phyloP scores from a whole-genome alignment of 2,113 vertebrate genomes.

The Columba janthina region DNA sequence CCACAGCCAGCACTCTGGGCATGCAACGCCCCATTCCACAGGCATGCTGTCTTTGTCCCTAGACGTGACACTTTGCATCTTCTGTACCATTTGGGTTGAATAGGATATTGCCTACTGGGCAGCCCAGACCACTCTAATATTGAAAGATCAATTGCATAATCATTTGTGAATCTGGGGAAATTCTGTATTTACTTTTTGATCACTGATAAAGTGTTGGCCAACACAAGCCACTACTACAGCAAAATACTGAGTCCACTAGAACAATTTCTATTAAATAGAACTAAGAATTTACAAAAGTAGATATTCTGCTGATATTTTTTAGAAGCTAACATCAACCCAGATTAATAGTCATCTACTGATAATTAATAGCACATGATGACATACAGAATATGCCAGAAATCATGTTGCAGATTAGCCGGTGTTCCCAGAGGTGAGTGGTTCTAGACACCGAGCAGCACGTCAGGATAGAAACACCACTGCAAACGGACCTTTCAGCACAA shows the following conservation, averaged over 20 bases:
- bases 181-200: conserved; percentile 4
- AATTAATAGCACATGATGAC: not conserved
- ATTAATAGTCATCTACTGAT: not conserved
- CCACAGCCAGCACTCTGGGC: not conserved
- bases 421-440: not conserved
- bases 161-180: not conserved
- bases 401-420: not conserved
- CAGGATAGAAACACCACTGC: not conserved
- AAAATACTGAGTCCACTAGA: not conserved
- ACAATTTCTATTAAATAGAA: not conserved
- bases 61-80: not conserved
- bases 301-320: not conserved
- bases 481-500: not conserved
- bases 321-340: not conserved
- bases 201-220: not conserved
- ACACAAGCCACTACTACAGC: not conserved
- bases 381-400: not conserved
- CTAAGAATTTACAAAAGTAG: not conserved
- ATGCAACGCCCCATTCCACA: rapidly evolving
- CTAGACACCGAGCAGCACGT: rapidly evolving
- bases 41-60: not conserved
- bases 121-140: not conserved
- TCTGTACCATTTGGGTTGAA: not conserved
- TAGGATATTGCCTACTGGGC: not conserved
- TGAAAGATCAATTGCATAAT: not conserved